A percentile compares a stretch with the other conserved stretches of the same genome.
These are phyloP conservation scores for Oscheius sp. DNA, from an alignment of 2,888 invertebrate species.

Conservation along the genomic window DNA sequence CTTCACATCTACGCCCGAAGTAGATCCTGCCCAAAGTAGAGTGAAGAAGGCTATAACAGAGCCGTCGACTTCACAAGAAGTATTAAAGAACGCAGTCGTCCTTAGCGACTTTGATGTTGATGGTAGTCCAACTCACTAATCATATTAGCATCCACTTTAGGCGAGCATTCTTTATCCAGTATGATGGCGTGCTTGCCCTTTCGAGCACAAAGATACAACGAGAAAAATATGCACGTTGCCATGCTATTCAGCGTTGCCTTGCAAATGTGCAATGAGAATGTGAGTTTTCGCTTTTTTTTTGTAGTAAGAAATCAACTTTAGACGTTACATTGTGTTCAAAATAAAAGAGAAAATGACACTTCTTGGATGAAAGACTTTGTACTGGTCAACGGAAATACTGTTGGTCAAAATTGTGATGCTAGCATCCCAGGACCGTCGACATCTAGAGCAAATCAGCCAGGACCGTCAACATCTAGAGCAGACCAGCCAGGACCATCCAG, in stretches of 20 bases:
- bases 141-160: neutral
- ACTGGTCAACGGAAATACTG: neutral
- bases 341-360: neutral
- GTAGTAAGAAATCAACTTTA: neutral
- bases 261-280: conserved; percentile 34
- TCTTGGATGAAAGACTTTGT: conserved; percentile 30
- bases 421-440: neutral
- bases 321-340: conserved; percentile 23
- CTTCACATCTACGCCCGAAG: conserved; percentile 9
- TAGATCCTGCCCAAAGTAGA: neutral
- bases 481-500: no score
- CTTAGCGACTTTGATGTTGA: conserved; percentile 24
- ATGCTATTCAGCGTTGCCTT: conserved; percentile 23
- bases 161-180: conserved; percentile 19
- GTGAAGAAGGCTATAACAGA: neutral
- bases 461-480: no score
- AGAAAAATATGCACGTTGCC: conserved; percentile 25
- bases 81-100: conserved; percentile 13
- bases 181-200: conserved; percentile 22
- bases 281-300: neutral
- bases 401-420: neutral
- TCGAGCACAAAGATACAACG: neutral
- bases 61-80: conserved; percentile 1
- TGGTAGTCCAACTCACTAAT: neutral
- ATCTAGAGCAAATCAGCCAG: neutral